Evolutionary conservation across 2,888 invertebrate species (phyloP).

Genomic region (Lordiphosa fenestrarum): DNA sequence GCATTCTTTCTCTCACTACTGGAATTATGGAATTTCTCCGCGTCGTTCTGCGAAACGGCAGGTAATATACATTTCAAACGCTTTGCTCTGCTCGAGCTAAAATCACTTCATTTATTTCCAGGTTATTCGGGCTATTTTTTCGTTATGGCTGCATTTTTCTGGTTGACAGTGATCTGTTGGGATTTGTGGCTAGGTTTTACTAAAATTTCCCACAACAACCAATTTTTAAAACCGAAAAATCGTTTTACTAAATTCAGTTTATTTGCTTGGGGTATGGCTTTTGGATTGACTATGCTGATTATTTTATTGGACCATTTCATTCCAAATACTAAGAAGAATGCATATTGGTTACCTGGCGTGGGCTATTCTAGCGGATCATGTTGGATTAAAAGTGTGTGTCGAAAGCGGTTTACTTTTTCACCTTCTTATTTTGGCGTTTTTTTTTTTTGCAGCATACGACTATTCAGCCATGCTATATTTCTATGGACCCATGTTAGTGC

Average conservation of each 20-base stretch:
- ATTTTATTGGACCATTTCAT: slow-evolving; percentile 66
- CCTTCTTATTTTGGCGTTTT: background rate
- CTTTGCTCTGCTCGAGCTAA: background rate
- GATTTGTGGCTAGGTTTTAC: slow-evolving; percentile 86
- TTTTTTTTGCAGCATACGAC: slow-evolving; percentile 36
- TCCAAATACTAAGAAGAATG: background rate
- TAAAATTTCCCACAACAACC: slow-evolving; percentile 26
- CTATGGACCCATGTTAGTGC: slow-evolving; percentile 68
- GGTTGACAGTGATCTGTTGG: slow-evolving; percentile 92
- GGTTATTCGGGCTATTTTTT: slow-evolving; percentile 83
- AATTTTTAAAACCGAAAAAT: slow-evolving; percentile 26
- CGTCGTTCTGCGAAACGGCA: background rate
- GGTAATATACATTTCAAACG: background rate
- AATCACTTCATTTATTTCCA: slow-evolving; percentile 21
- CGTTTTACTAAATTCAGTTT: slow-evolving; percentile 56
- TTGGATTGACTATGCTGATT: slow-evolving; percentile 50
- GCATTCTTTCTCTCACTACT: slow-evolving; percentile 82
- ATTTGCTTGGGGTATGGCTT: slow-evolving; percentile 74
- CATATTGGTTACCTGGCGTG: slow-evolving; percentile 81
- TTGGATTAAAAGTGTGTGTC: slow-evolving; percentile 82
- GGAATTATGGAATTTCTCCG: slow-evolving; percentile 78
- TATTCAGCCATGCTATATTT: slow-evolving; percentile 75
- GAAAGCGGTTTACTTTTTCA: background rate
- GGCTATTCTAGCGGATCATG: slow-evolving; percentile 80
- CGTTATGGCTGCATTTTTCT: slow-evolving; percentile 89